phyloP scores from a whole-genome alignment of 2,113 vertebrate species.

The Triplophysa rosa region DNA sequence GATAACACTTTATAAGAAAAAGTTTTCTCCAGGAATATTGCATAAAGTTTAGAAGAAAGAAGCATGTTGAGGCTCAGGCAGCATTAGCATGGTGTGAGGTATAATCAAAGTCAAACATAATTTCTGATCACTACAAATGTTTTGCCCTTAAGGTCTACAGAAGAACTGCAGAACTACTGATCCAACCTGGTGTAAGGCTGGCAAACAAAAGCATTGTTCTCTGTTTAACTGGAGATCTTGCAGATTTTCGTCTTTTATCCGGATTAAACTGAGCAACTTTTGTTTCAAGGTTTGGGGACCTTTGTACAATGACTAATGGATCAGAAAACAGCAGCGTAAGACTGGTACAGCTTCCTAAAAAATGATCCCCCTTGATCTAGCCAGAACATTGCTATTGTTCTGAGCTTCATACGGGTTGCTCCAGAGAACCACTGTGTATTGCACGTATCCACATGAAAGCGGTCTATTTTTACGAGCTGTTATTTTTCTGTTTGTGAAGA shows the following conservation, averaged over 20 bases:
- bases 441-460: constrained; percentile 22
- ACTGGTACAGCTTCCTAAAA: constrained; percentile 14
- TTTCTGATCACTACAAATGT: constrained; percentile 38
- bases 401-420: background rate
- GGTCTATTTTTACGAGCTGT: constrained; percentile 26
- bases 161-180: constrained; percentile 45
- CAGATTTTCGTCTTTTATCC: constrained; percentile 8
- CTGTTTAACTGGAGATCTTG: constrained; percentile 18
- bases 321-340: constrained; percentile 10
- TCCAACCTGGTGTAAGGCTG: constrained; percentile 51
- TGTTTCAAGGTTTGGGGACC: constrained; percentile 22
- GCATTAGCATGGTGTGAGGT: background rate
- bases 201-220: constrained; percentile 41
- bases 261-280: background rate
- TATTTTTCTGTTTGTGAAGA: constrained; percentile 39
- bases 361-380: constrained; percentile 30
- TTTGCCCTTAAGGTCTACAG: constrained; percentile 13
- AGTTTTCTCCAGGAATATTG: no score
- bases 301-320: constrained; percentile 40
- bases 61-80: background rate
- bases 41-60: background rate
- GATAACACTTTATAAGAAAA: no score
- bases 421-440: background rate
- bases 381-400: constrained; percentile 9
- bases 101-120: constrained; percentile 18